These are phyloP conservation scores for Atherix ibis DNA, from an alignment of 2,888 invertebrate genomes.

Conservation along the genomic window DNA sequence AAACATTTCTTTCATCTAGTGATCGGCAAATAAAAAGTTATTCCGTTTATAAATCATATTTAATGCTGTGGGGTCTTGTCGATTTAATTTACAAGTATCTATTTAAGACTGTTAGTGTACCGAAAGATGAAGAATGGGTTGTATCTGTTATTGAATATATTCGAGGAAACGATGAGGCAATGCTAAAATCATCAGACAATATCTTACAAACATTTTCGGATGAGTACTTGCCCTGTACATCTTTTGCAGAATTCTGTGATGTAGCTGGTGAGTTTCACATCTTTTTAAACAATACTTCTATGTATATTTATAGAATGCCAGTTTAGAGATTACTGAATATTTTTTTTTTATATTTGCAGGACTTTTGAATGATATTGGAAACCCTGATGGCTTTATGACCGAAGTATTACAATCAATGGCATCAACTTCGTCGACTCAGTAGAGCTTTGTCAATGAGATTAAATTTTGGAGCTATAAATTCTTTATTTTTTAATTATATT, in stretches of 20 bases:
- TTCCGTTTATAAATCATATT: conserved; percentile 66
- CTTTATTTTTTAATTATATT: too few species aligned
- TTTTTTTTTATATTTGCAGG: conserved; percentile 15
- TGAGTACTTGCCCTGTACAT: conserved; percentile 77
- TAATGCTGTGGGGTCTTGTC: conserved; percentile 72
- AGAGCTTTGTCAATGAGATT: too few species aligned
- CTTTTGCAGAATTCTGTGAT: conserved; percentile 86
- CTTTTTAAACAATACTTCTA: not conserved
- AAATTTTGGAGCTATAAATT: too few species aligned
- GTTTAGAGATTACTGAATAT: not conserved
- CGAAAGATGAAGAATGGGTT: conserved; percentile 77
- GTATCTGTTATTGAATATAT: conserved; percentile 80
- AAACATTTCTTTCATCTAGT: conserved; percentile 34
- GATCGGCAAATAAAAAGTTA: conserved; percentile 48
- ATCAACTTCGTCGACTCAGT: conserved; percentile 19
- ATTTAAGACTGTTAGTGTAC: conserved; percentile 67
- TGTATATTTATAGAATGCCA: too few species aligned
- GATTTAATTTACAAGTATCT: conserved; percentile 71
- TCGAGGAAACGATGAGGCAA: conserved; percentile 80
- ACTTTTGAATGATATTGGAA: conserved; percentile 26
- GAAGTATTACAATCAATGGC: conserved; percentile 25
- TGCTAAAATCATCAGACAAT: conserved; percentile 75
- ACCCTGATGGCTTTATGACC: conserved; percentile 27
- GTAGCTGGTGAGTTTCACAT: conserved; percentile 47
- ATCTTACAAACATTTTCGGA: conserved; percentile 70